Evolutionary conservation across 2,113 vertebrate genomes (phyloP).

Genomic region (Lagopus muta): DNA sequence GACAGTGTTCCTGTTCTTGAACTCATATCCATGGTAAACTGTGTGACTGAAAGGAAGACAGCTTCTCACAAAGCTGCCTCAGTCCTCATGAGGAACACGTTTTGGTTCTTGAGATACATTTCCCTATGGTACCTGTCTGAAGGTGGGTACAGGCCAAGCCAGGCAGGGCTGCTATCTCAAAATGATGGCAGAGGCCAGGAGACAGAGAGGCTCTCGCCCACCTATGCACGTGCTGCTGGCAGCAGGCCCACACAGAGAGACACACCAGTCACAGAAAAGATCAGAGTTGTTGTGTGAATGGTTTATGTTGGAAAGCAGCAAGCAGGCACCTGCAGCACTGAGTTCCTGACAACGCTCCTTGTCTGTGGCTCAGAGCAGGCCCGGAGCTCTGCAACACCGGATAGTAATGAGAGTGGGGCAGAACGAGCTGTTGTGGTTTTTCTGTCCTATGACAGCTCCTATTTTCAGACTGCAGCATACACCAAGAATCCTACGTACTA

Average conservation of each 20-base stretch:
- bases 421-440: neutral
- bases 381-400: accelerated
- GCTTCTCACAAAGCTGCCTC: neutral
- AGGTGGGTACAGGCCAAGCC: accelerated
- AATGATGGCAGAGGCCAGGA: neutral
- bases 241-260: neutral
- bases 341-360: neutral
- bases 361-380: neutral
- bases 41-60: neutral
- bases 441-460: neutral
- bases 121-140: neutral
- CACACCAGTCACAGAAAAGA: neutral
- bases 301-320: neutral
- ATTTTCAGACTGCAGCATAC: neutral
- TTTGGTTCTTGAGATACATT: neutral
- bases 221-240: neutral
- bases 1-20: neutral
- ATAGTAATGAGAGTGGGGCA: neutral
- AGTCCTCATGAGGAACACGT: neutral
- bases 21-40: neutral
- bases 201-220: neutral
- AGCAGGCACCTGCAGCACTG: neutral
- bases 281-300: neutral
- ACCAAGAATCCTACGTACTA: neutral
- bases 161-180: neutral